A percentile compares a stretch with the other conserved stretches of the same genome.
These are phyloP conservation scores for Tolmerus cingulatus DNA, from an alignment of 2,888 invertebrate genomes.

Conservation along the genomic window DNA sequence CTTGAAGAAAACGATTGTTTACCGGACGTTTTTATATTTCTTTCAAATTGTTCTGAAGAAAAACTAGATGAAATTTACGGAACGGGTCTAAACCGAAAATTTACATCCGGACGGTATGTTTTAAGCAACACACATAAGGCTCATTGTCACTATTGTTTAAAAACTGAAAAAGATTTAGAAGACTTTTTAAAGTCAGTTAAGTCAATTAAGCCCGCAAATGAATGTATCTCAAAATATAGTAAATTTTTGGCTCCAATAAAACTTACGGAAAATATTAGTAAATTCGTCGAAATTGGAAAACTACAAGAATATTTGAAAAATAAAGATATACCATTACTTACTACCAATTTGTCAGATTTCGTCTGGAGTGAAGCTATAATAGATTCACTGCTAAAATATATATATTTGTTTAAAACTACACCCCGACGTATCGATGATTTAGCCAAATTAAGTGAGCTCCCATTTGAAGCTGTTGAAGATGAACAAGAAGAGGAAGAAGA, in stretches of 20 bases:
- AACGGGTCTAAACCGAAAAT: neutral
- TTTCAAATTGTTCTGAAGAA: conserved; percentile 62
- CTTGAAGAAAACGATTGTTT: conserved; percentile 63
- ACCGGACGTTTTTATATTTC: conserved; percentile 68
- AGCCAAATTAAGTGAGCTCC: neutral
- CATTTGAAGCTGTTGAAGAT: neutral
- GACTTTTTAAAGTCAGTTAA: neutral
- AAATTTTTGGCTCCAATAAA: conserved; percentile 55
- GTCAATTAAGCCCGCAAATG: neutral
- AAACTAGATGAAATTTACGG: conserved; percentile 33
- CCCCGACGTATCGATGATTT: neutral
- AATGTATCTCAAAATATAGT: neutral
- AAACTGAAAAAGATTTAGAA: neutral
- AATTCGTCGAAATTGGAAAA: conserved; percentile 35
- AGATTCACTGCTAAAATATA: conserved; percentile 24
- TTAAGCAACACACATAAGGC: neutral
- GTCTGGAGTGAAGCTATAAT: conserved; percentile 58
- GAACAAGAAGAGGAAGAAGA: neutral
- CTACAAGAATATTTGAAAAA: conserved; percentile 52
- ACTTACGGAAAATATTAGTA: neutral
- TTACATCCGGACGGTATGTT: neutral
- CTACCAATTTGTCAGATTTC: conserved; percentile 25
- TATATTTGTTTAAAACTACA: conserved; percentile 9
- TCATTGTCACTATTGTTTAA: neutral
- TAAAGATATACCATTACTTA: conserved; percentile 49